Evolutionary conservation across 2,113 vertebrate species (phyloP), one percentile per base, ranked within the genome.

Genomic region (Euleptes europaea): DNA sequence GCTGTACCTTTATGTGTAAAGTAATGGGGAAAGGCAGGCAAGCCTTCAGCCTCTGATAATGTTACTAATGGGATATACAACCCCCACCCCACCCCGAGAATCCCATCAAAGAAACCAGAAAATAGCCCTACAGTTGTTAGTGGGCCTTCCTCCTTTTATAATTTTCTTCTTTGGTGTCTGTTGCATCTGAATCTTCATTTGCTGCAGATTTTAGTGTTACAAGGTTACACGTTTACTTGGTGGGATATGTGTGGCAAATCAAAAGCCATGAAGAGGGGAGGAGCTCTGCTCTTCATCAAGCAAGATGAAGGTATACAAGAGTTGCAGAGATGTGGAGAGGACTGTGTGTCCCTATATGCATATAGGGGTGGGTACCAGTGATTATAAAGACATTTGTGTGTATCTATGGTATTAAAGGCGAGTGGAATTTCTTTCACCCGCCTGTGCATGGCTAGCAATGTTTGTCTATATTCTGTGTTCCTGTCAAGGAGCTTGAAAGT

Each of bases 21-120:
- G 31, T 17, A 79, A 80, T 4, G 5, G 14, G 28, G 87, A 79
- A 63, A 70, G 82, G 33, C 33, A 75, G 60, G 0, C 69, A 80
- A 63, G 85, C 5, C 2, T 74, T 85, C 85, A 88, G 57, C 86
- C 90, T 85, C 40, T 69, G 89, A 76, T 10, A 85, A 49, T 60
- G 15, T 23, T 79, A 5, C 28, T 57, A 21, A 31, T 26, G 33
- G 17, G 60, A 9, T 66, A 26, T 2, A 1, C 38, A 19, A n/a
- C n/a, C n/a, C 79, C 70, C 44, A 44, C 57, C 42, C 72, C 21
- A 49, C 21, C 31, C 49, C 1, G 19, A 9, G 33, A 51, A 44
- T 17, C 80, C 19, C 78, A 74, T 14, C 0, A 0, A 82, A 77
- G n/a, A 63, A n/a, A 82, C 78, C 83, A 86, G 14, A 9, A 23